Evolutionary conservation across 2,113 vertebrate species (phyloP), one percentile per base, ranked within the genome.

Genomic region (Pachycephala philippinensis): DNA sequence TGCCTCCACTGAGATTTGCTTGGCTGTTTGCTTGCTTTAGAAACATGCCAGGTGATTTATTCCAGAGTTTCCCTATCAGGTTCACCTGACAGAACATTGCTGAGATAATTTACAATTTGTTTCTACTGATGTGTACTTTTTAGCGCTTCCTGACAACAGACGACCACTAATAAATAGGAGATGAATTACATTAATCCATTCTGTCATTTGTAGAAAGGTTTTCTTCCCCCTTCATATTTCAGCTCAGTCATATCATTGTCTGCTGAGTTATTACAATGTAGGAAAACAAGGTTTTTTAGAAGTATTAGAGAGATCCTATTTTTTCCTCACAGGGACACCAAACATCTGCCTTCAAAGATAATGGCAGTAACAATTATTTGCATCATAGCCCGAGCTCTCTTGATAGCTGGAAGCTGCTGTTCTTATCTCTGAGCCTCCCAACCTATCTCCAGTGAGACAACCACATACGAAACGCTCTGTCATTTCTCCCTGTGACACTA

Each of bases 291-390:
- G 45, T 50, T 50, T 92, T 94, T 87, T 71, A 95, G 94, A 72
- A 65, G 21, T 78, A 72, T 61, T 39, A 69, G 11, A 26, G 78
- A 68, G 75, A 93, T 22, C 39, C 24, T 96, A 53, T 47, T 94
- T 96, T 95, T 96, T 76, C 94, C 96, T 98, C 81, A n/a, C 45
- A 92, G 87, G 91, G 70, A 93, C 71, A 93, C 89, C 68, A 97
- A 94, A 95, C 91, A 97, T 93, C 97, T 98, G 97, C 92, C 91
- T 97, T 96, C 91, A 97, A 97, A 97, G 95, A 97, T 97, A 97
- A 98, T 97, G 93, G 79, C 81, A 93, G 78, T 91, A 97, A 95
- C 92, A 97, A 97, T 98, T 98, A 97, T 96, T 97, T 98, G 96
- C 96, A 97, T 96, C 92, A 94, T 70, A 97, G 84, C 93, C 92